Conservation (phyloP, 2,888 invertebrate species). For the Clepsis dumicolana region DNA sequence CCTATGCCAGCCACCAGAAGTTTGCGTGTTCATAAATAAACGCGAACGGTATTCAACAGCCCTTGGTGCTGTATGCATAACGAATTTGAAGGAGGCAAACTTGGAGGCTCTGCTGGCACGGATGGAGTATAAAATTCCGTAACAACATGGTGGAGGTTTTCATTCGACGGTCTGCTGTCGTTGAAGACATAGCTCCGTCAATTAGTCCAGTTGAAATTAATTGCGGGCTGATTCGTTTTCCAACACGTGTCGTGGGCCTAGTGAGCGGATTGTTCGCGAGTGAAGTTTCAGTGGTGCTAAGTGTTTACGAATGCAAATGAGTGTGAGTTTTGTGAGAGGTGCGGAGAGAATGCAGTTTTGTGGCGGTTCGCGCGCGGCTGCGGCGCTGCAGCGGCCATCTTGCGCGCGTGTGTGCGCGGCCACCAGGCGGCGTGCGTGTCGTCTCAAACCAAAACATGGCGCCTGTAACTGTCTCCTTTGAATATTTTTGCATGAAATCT, state of each 20-base stretch:
- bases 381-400: constrained; percentile 71
- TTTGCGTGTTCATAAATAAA: constrained; percentile 87
- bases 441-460: constrained; percentile 69
- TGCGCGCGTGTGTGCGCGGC: constrained; percentile 68
- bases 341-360: constrained; percentile 63
- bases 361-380: constrained; percentile 50
- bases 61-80: constrained; percentile 88
- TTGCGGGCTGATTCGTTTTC: neutral
- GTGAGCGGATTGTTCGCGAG: constrained; percentile 27
- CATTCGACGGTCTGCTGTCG: constrained; percentile 84
- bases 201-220: constrained; percentile 63
- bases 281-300: constrained; percentile 49
- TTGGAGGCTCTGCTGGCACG: constrained; percentile 86
- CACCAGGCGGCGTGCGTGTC: constrained; percentile 82
- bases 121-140: constrained; percentile 87
- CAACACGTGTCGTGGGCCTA: neutral
- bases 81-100: constrained; percentile 87
- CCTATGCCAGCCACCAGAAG: constrained; percentile 85
- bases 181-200: constrained; percentile 84
- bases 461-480: constrained; percentile 67
- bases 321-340: constrained; percentile 56
- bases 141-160: constrained; percentile 86
- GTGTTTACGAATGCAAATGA: constrained; percentile 65
- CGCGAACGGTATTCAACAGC: constrained; percentile 87
- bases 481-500: constrained; percentile 79